These are phyloP conservation scores for Smutsia gigantea DNA, from an alignment of 2,797 vertebrate genomes.

Conservation along the genomic window DNA sequence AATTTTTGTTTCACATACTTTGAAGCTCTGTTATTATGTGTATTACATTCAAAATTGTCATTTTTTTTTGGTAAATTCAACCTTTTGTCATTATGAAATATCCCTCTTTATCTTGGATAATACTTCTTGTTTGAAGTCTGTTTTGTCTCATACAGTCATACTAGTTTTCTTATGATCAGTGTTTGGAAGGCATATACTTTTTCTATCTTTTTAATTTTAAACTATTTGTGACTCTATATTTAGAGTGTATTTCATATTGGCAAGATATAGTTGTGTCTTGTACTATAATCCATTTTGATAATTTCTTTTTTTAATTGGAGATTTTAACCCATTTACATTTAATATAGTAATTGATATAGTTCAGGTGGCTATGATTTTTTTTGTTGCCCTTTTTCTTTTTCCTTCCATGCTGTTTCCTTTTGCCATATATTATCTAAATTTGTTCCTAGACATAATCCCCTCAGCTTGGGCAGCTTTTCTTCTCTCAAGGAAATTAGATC, in stretches of 20 bases:
- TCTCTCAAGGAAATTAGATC: conserved; percentile 36
- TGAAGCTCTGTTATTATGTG: neutral
- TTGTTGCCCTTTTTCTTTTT: neutral
- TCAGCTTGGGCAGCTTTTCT: neutral
- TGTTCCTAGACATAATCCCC: neutral
- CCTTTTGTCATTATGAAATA: conserved; percentile 21
- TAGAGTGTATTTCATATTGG: neutral
- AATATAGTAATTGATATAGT: neutral
- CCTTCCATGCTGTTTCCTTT: neutral
- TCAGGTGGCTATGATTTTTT: neutral
- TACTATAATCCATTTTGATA: neutral
- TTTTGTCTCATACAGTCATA: neutral
- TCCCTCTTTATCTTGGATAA: neutral
- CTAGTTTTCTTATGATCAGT: neutral
- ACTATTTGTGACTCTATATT: neutral
- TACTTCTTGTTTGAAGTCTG: neutral
- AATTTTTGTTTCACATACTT: conserved; percentile 15
- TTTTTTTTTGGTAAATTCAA: neutral
- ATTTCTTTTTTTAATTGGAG: neutral
- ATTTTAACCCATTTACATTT: conserved; percentile 34
- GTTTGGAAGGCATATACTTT: neutral
- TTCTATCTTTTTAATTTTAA: conserved; percentile 6
- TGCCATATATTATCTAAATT: neutral
- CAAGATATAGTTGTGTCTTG: neutral
- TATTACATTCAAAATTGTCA: neutral